These are phyloP conservation scores for Sebastes cheni DNA, from an alignment of 2,797 vertebrate species.

Conservation along the genomic window DNA sequence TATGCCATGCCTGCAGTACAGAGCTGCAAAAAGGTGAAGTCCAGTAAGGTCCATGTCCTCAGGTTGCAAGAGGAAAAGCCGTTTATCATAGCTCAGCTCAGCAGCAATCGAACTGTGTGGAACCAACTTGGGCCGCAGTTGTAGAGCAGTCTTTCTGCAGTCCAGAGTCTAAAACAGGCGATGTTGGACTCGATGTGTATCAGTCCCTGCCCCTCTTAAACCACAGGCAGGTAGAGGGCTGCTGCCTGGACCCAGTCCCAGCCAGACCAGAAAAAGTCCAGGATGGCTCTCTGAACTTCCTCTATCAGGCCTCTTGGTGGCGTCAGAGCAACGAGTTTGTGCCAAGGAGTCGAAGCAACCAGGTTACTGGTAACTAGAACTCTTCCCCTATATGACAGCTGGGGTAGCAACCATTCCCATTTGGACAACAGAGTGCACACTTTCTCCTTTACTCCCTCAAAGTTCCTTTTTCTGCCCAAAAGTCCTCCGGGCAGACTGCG, in stretches of 20 bases:
- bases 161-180: background rate
- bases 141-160: background rate
- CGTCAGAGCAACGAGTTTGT: background rate
- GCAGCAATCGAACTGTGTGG: background rate
- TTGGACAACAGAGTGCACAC: background rate
- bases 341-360: background rate
- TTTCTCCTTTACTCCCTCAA: background rate
- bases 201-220: background rate
- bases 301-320: background rate
- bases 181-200: background rate
- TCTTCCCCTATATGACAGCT: background rate
- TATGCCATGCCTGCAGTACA: background rate
- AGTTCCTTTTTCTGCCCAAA: background rate
- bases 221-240: no score
- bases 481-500: background rate
- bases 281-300: background rate
- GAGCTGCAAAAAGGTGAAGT: background rate
- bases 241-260: no score
- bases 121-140: background rate
- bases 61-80: background rate
- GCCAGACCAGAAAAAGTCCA: conserved; percentile 12
- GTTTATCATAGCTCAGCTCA: background rate
- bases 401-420: background rate
- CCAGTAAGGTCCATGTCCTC: background rate
- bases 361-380: background rate